Conservation (phyloP, 2,797 vertebrate genomes). For the Malacoraja senta region DNA sequence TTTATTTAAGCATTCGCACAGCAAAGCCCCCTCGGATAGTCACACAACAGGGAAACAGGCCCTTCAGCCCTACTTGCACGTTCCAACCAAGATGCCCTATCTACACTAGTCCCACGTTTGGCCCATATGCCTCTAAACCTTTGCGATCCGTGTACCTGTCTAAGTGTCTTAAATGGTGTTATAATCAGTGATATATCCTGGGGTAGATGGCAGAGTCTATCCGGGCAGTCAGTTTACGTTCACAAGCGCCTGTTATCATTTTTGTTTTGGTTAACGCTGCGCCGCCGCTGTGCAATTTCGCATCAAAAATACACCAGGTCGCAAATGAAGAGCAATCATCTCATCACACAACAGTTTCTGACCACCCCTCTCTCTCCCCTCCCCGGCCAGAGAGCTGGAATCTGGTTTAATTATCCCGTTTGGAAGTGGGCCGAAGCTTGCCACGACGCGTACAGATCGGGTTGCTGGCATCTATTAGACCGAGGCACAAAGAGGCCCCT, state of each 20-base stretch:
- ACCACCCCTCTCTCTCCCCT: background rate
- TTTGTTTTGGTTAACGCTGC: background rate
- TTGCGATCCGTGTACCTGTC: too few relatives aligned
- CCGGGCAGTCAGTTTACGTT: background rate
- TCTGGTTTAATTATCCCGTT: background rate
- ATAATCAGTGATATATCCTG: background rate
- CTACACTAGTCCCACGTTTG: too few relatives aligned
- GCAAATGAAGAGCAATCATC: background rate
- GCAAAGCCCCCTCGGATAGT: too few relatives aligned
- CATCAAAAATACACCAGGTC: background rate
- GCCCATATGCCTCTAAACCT: too few relatives aligned
- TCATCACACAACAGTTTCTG: background rate
- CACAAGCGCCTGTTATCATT: background rate
- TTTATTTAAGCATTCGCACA: background rate
- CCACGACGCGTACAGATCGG: background rate
- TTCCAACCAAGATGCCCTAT: too few relatives aligned
- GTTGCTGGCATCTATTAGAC: slow-evolving; percentile 28
- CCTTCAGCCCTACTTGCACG: too few relatives aligned
- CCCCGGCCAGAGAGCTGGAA: background rate
- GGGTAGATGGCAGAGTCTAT: too few relatives aligned
- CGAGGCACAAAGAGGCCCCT: slow-evolving; percentile 22
- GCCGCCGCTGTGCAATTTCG: background rate
- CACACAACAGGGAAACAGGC: too few relatives aligned
- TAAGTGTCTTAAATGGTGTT: too few relatives aligned
- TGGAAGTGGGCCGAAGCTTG: background rate